Base-by-base conservation (phyloP, 2,113 vertebrate genomes). In the Agapornis roseicollis region DNA sequence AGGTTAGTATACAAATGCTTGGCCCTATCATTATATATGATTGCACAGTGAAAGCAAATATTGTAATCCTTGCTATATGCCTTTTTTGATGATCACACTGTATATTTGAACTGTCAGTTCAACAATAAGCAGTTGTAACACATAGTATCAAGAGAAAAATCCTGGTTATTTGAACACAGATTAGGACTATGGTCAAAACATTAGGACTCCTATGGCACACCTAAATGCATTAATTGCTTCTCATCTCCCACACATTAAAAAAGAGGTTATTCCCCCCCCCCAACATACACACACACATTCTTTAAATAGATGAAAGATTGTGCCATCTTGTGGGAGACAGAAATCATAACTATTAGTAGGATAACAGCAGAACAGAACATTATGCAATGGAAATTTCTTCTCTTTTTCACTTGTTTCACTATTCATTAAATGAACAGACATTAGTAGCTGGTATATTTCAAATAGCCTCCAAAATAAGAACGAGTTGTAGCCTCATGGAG, bases 251-350 rank as follows among this genome's bases (percentile, higher is more conserved):
- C 23, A 64, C 52, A 25, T 13, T 53, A 13, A 64, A 42, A 78
- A 47, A 81, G 46, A 49, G 35, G 27, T 7, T n/a, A 41, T 46
- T 42, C 44, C 15, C 49, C 25, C 0, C 55, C 15, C 49, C 25
- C 0, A 31, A 1, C 31, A 3, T 20, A 33, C 23, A 1, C 49
- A 23, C 20, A 58, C 55, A 35, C 18, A 5, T 70, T 60, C 44
- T 65, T 88, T 80, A 85, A 95, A 85, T 12, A 94, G 70, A 56
- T 90, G 94, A 92, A 73, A 93, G 78, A 91, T 86, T 93, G 95
- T 97, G 95, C 97, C 97, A 97, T 93, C 97, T 98, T 89, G 95
- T 96, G 97, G 95, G 49, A 68, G 9, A 66, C 28, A 27, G 50
- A 93, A 89, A 96, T 83, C 47, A 25, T 87, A 95, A 44, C 41